A percentile compares a stretch with the other conserved stretches of the same genome.
These are phyloP conservation scores for Watsonalla binaria DNA, from an alignment of 2,888 invertebrate genomes.

Conservation along the genomic window DNA sequence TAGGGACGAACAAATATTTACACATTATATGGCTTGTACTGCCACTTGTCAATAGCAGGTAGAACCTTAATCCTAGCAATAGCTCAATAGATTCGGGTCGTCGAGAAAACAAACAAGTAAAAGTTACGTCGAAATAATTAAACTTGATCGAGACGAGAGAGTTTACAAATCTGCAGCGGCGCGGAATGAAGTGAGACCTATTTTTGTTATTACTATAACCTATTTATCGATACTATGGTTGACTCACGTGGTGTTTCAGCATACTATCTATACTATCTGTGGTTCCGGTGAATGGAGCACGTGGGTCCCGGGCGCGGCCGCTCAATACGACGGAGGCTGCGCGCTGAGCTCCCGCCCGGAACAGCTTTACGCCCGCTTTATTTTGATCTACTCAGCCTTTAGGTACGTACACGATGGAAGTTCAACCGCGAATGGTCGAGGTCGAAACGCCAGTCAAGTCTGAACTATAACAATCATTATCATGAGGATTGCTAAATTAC, in stretches of 20 bases:
- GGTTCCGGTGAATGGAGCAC: constrained; percentile 59
- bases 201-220: constrained; percentile 32
- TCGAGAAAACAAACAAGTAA: neutral
- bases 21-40: neutral
- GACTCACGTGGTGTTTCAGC: constrained; percentile 35
- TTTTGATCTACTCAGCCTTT: constrained; percentile 20
- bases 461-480: constrained; percentile 10
- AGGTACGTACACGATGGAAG: constrained; percentile 11
- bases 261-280: constrained; percentile 39
- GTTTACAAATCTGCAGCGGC: constrained; percentile 5
- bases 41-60: neutral
- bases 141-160: neutral
- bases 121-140: neutral
- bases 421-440: constrained; percentile 14
- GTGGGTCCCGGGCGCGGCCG: constrained; percentile 59
- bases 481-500: constrained; percentile 15
- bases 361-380: constrained; percentile 21
- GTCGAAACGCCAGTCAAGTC: constrained; percentile 16
- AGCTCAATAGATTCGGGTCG: neutral
- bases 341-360: constrained; percentile 50
- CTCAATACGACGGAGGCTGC: constrained; percentile 66
- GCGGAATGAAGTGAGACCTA: constrained; percentile 20
- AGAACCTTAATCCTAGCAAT: neutral
- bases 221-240: constrained; percentile 27
- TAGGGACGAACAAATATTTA: constrained; percentile 1